Evolutionary conservation across 2,797 vertebrate species (phyloP).

Genomic region (Philypnodon macrostomus): DNA sequence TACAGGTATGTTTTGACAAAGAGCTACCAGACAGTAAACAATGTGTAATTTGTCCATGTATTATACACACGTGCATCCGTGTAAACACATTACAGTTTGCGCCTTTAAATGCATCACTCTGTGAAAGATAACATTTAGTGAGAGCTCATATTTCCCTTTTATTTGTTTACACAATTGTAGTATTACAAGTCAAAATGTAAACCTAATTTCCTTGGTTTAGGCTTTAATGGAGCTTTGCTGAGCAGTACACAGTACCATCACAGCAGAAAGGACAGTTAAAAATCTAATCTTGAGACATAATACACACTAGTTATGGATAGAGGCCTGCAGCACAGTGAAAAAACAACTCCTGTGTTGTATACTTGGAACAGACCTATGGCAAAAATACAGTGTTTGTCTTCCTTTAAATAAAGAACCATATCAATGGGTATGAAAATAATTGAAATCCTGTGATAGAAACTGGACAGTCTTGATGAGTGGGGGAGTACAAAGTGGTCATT

Average conservation of each 20-base stretch:
- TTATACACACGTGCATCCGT: too few relatives aligned
- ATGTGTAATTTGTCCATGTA: too few relatives aligned
- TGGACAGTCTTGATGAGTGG: constrained; percentile 36
- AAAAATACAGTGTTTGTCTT: constrained; percentile 36
- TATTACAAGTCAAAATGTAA: constrained; percentile 39
- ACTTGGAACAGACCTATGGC: constrained; percentile 22
- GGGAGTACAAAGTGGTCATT: constrained; percentile 60
- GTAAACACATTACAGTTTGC: too few relatives aligned
- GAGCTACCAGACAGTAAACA: too few relatives aligned
- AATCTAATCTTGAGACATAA: constrained; percentile 10
- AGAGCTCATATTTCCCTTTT: constrained; percentile 19
- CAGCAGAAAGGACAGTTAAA: constrained; percentile 46
- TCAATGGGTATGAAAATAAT: constrained; percentile 45
- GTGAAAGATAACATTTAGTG: too few relatives aligned
- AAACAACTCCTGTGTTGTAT: constrained; percentile 24
- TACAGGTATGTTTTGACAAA: too few relatives aligned
- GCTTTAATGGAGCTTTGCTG: constrained; percentile 39
- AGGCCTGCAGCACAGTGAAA: constrained; percentile 43
- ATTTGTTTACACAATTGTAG: constrained; percentile 16
- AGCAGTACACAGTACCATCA: constrained; percentile 73
- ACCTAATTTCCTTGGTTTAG: constrained; percentile 34
- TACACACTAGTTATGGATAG: constrained; percentile 10
- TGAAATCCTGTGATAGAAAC: constrained; percentile 33
- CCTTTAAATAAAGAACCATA: constrained; percentile 33
- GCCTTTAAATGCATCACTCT: too few relatives aligned